Base-by-base conservation (phyloP, 2,888 invertebrate species). In the Polydrusus tereticollis region DNA sequence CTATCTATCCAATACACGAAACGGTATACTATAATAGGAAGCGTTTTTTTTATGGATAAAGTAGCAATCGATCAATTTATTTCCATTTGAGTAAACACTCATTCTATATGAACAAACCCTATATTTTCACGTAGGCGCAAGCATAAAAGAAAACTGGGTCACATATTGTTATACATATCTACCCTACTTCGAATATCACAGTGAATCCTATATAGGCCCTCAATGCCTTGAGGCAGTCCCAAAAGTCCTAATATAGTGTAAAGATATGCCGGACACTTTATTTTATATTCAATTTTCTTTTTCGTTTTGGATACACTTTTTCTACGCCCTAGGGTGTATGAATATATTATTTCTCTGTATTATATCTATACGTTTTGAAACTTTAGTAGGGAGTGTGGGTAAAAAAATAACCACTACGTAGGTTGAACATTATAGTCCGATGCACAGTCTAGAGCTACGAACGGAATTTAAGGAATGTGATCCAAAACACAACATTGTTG, bases 261-360 rank as follows among this genome's bases (percentile, higher is more conserved):
- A 64, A 64, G 64, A 52, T 64, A 52, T 52, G 33, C 50, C 52
- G 64, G 47, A 64, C 52, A 52, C 52, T 64, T 64, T 64, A 64
- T 52, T 64, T 52, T 64, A 52, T 64, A 64, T 64, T 64, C 64
- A 52, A 38, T 64, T 64, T 64, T 50, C 21, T 26, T 50, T 64
- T 64, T 64, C 38, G 64, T 50, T 36, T 36, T 14, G 38, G 33
- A 41, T 64, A 50, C 26, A 50, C 26, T 26, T 50, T 50, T 50
- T 50, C 50, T 26, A n/a, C 43, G 26, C 50, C 50, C 14, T 7
- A 10, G 50, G 50, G 50, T 23, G 50, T 2, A 26, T 23, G 50
- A 50, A 50, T 50, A 50, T 50, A 50, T 26, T 50, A 50, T 50
- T 26, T 50, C 20, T 26, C 10, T n/a, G 50, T 50, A 50, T 50